Conservation (phyloP, 1,140 invertebrate species). For the Fopius arisanus region DNA sequence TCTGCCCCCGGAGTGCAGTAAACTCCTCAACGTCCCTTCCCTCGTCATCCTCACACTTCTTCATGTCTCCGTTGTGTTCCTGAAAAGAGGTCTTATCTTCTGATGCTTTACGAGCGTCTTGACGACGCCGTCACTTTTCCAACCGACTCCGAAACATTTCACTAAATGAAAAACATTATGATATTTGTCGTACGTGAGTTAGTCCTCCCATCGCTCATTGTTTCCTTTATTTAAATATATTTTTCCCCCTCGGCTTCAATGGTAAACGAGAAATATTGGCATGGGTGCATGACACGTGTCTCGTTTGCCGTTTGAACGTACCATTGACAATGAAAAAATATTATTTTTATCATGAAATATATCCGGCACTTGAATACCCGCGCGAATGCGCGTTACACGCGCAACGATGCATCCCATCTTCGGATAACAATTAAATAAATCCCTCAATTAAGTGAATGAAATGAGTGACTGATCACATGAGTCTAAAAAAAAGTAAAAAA, state of each 20-base stretch:
- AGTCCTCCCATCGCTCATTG: background rate
- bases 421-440: no score
- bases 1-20: conserved; percentile 17
- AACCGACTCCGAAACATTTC: background rate
- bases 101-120: conserved; percentile 23
- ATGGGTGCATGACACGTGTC: background rate
- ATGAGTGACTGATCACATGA: no score
- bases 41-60: background rate
- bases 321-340: no score
- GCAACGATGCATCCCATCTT: no score
- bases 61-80: conserved; percentile 1
- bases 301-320: no score
- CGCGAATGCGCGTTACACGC: no score
- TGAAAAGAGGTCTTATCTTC: conserved; percentile 26
- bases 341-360: no score
- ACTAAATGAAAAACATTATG: conserved; percentile 22
- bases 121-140: conserved; percentile 22
- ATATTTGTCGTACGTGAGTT: conserved; percentile 50
- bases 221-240: background rate
- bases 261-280: background rate
- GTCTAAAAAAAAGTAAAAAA: no score
- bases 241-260: background rate
- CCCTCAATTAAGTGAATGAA: no score
- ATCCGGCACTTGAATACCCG: no score
- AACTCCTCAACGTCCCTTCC: conserved; percentile 21